A percentile compares a stretch with the other conserved stretches of the same genome.
phyloP scores from a whole-genome alignment of 2,888 invertebrate species.

The Imbricaverruca yamaguchii region DNA sequence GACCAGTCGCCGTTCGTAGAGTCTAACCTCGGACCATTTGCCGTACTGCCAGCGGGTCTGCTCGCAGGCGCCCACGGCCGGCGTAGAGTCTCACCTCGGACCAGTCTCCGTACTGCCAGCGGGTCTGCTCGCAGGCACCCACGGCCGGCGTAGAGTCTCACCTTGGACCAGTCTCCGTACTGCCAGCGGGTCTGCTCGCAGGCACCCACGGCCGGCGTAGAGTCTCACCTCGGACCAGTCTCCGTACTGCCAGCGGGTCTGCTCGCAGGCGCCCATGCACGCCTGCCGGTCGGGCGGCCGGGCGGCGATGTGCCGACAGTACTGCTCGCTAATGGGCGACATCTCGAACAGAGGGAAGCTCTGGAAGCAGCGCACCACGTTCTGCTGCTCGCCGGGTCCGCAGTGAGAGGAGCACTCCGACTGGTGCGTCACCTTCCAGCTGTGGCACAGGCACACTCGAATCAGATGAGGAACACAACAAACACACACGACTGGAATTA shows the following conservation, averaged over 20 bases:
- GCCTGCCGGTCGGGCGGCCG: slow-evolving; percentile 47
- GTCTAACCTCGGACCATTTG: slow-evolving; percentile 58
- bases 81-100: slow-evolving; percentile 47
- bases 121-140: slow-evolving; percentile 55
- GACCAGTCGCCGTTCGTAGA: slow-evolving; percentile 56
- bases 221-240: no score
- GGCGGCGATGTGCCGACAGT: slow-evolving; percentile 38
- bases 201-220: no score
- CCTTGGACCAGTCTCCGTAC: no score
- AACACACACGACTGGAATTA: no score
- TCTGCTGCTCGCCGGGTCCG: slow-evolving; percentile 54
- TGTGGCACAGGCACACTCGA: not conserved
- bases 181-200: no score
- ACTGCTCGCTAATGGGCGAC: slow-evolving; percentile 8
- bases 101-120: slow-evolving; percentile 68
- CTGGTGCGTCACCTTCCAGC: slow-evolving; percentile 51
- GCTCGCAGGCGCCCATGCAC: slow-evolving; percentile 55
- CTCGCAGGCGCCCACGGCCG: slow-evolving; percentile 52
- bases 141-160: slow-evolving; percentile 49
- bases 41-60: slow-evolving; percentile 60
- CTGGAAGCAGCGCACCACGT: slow-evolving; percentile 47
- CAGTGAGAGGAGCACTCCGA: slow-evolving; percentile 63
- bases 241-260: no score
- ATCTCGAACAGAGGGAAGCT: slow-evolving; percentile 52
- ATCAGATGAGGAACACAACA: no score